phyloP scores from a whole-genome alignment of 2,113 vertebrate species.

The human (Homo sapiens) region GRCh38 chr5:123109001-123109500 shows the following conservation, averaged over 20 bases:
- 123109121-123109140: background rate
- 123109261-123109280: background rate
- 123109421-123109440: background rate
- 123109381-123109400: background rate
- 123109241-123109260: background rate
- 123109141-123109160: background rate
- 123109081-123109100: constrained; percentile 31
- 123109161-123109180: constrained; percentile 15
- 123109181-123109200: constrained; percentile 1
- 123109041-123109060: constrained; percentile 4
- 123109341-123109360: background rate
- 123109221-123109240: background rate
- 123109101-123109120: background rate
- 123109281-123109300: background rate
- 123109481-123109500: background rate
- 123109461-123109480: background rate
- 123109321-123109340: background rate
- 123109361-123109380: background rate
- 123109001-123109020: constrained; percentile 48
- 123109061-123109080: background rate
- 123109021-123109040: background rate
- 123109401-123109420: background rate
- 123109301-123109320: constrained; percentile 6
- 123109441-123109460: background rate
- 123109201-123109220: constrained; percentile 8